These are phyloP conservation scores for Scaptomyza cyrtandrae DNA, from an alignment of 2,888 invertebrate species.

Conservation along the genomic window DNA sequence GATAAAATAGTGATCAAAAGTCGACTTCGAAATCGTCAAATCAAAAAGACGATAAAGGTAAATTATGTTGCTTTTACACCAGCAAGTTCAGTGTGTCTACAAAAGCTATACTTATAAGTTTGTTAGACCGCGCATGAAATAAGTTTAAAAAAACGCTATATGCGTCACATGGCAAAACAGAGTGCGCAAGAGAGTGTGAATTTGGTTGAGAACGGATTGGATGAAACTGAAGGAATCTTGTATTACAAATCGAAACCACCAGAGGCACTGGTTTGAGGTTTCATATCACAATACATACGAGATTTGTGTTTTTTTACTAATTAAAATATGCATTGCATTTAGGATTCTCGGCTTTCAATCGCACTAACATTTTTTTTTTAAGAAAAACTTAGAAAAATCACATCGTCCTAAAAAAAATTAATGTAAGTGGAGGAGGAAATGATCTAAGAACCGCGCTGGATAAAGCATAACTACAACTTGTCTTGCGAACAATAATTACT, in stretches of 20 bases:
- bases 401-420: neutral
- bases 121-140: slow-evolving; percentile 46
- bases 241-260: neutral
- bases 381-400: neutral
- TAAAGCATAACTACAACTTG: neutral
- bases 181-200: slow-evolving; percentile 79
- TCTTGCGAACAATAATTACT: neutral
- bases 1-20: slow-evolving; percentile 72
- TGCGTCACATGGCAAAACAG: slow-evolving; percentile 35
- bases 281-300: neutral
- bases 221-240: neutral
- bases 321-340: neutral
- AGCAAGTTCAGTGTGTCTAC: slow-evolving; percentile 48
- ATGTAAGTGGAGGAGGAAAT: neutral
- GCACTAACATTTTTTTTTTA: neutral
- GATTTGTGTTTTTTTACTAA: neutral
- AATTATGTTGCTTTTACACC: slow-evolving; percentile 64
- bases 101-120: slow-evolving; percentile 45
- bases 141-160: slow-evolving; percentile 40
- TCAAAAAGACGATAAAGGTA: slow-evolving; percentile 85
- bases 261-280: neutral
- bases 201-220: slow-evolving; percentile 65
- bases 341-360: neutral
- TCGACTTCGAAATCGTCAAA: slow-evolving; percentile 73
- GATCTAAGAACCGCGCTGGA: neutral